These are phyloP conservation scores for Chloromyia formosa DNA, from an alignment of 2,888 invertebrate species.

Conservation along the genomic window DNA sequence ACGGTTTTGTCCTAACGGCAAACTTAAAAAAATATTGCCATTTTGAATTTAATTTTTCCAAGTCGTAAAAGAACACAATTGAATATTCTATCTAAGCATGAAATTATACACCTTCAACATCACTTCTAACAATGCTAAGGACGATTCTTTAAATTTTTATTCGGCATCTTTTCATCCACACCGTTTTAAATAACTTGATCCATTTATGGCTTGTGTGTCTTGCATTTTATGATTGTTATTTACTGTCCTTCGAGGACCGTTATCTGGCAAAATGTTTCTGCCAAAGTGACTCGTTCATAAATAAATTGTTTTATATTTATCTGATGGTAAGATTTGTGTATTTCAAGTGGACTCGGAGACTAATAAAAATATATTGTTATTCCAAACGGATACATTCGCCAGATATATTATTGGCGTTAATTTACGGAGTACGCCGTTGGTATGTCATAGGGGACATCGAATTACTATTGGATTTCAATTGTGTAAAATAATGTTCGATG, in stretches of 20 bases:
- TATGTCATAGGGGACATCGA: neutral
- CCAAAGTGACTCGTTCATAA: neutral
- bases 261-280: too few relatives aligned
- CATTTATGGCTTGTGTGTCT: neutral
- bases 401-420: neutral
- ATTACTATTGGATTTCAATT: too few relatives aligned
- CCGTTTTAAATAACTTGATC: constrained; percentile 5
- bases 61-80: too few relatives aligned
- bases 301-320: constrained; percentile 16
- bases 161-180: neutral
- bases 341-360: neutral
- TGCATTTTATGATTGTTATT: constrained; percentile 15
- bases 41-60: too few relatives aligned
- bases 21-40: too few relatives aligned
- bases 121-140: too few relatives aligned
- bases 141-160: neutral
- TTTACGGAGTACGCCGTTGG: neutral
- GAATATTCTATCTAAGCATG: too few relatives aligned
- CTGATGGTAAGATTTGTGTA: neutral
- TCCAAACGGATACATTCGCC: neutral
- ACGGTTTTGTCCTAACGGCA: too few relatives aligned
- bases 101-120: too few relatives aligned
- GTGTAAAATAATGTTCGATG: too few relatives aligned
- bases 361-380: neutral
- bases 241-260: neutral